Conservation (phyloP, 1,140 invertebrate genomes). For the Drosophila leontia region DNA sequence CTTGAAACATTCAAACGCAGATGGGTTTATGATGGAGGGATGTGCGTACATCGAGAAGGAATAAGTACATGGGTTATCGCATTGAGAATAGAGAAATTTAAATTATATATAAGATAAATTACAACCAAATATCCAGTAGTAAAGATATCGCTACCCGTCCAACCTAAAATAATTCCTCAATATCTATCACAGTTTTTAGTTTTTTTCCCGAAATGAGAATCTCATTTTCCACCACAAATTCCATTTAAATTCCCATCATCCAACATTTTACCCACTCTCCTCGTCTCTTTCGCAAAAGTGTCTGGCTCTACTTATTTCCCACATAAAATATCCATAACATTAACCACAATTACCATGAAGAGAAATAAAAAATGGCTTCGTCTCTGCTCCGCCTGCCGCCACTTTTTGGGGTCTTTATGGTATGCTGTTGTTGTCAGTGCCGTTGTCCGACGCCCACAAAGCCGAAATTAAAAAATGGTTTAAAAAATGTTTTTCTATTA, state of each 20-base stretch:
- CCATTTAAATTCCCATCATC: conserved; percentile 34
- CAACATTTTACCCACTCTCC: conserved; percentile 21
- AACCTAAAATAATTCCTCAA: too few species aligned
- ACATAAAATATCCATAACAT: conserved; percentile 80
- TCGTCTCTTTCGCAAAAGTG: neutral
- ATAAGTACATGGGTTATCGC: too few species aligned
- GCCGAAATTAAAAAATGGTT: conserved; percentile 72
- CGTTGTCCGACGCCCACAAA: conserved; percentile 60
- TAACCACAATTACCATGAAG: conserved; percentile 76
- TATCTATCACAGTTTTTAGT: too few species aligned
- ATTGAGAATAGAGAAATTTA: too few species aligned
- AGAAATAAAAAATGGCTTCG: conserved; percentile 41
- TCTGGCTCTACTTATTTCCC: conserved; percentile 43
- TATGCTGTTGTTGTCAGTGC: conserved; percentile 14
- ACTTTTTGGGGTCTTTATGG: conserved; percentile 14
- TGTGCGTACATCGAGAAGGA: neutral
- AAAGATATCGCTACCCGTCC: too few species aligned
- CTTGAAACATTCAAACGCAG: conserved; percentile 36
- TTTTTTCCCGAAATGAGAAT: neutral
- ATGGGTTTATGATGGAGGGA: conserved; percentile 54
- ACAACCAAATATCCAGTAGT: too few species aligned
- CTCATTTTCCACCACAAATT: conserved; percentile 13
- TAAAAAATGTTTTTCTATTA: conserved; percentile 74
- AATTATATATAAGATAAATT: too few species aligned
- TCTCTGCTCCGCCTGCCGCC: conserved; percentile 30